Percentiles rank a stretch among this genome's conserved stretches.
Evolutionary conservation across 2,888 invertebrate species (phyloP).

Genomic region (Limnephilus rhombicus): DNA sequence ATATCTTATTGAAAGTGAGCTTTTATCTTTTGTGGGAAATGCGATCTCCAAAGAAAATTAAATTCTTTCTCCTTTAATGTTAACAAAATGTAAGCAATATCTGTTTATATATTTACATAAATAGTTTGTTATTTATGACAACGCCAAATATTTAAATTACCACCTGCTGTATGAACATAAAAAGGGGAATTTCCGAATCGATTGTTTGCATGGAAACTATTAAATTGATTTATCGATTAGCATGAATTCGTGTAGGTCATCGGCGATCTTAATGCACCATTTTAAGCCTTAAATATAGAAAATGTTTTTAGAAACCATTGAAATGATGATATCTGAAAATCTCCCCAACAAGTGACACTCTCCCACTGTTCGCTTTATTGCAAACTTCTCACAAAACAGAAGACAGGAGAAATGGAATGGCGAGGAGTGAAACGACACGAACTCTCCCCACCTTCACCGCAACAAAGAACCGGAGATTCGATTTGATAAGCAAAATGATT

Average conservation of each 20-base stretch:
- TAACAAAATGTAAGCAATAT: too few species aligned
- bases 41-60: too few species aligned
- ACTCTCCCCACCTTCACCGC: not conserved
- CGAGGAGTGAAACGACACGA: too few species aligned
- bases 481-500: slow-evolving; percentile 17
- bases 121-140: too few species aligned
- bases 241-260: too few species aligned
- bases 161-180: not conserved
- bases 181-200: not conserved
- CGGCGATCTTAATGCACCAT: not conserved
- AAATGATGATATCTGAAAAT: not conserved
- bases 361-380: not conserved
- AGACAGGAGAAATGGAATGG: not conserved
- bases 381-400: not conserved
- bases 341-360: not conserved
- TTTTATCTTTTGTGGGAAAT: too few species aligned
- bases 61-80: too few species aligned
- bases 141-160: not conserved
- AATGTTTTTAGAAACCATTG: not conserved
- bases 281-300: not conserved
- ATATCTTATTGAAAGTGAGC: too few species aligned
- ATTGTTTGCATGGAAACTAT: not conserved
- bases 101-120: too few species aligned
- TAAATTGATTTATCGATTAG: not conserved
- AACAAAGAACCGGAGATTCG: slow-evolving; percentile 8